Evolutionary conservation across 2,888 invertebrate species (phyloP), one percentile per base, ranked within the genome.

Genomic region (Drosophila infuscata): DNA sequence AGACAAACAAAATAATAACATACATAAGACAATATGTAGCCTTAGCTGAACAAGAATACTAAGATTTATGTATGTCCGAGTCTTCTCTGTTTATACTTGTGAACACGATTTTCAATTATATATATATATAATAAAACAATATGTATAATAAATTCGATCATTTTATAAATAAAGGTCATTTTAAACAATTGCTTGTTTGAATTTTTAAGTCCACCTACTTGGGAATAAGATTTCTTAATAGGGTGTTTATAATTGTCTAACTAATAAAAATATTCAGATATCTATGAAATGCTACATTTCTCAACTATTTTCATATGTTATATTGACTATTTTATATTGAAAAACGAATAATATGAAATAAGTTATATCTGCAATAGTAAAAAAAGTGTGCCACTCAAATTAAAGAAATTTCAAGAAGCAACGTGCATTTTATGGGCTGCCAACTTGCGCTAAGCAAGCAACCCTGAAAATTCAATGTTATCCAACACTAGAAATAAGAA

Each of bases 141-240:
- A 63, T 82, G 69, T 79, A 68, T 60, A 67, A 60, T 62, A 54
- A 25, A 20, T 33, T 56, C 52, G 41, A 41, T 48, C 56, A 82
- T 74, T 75, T 69, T 59, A 71, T 68, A 69, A 79, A 82, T 80
- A 79, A 82, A 80, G 65, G 63, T 54, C 57, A 66, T 62, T 77
- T 63, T 52, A 52, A 75, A 53, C 12, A 57, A 51, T 29, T 6
- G 17, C n/a, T 12, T 33, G 17, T 59, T 49, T 52, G 17, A 12
- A 30, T 36, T 8, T 25, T 12, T 11, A 20, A 11, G 11, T 20
- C n/a, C n/a, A 9, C 11, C 11, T 43, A 12, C 11, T 43, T 43
- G 11, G 5, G 43, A 4, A 12, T 20, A 20, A 6, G 11, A 20
- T 46, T 46, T 2, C 4, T 8, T 15, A 7, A 20, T 7, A 12